Evolutionary conservation across 2,113 vertebrate species (phyloP), one percentile per base, ranked within the genome.

Genomic region (Pelobates fuscus): DNA sequence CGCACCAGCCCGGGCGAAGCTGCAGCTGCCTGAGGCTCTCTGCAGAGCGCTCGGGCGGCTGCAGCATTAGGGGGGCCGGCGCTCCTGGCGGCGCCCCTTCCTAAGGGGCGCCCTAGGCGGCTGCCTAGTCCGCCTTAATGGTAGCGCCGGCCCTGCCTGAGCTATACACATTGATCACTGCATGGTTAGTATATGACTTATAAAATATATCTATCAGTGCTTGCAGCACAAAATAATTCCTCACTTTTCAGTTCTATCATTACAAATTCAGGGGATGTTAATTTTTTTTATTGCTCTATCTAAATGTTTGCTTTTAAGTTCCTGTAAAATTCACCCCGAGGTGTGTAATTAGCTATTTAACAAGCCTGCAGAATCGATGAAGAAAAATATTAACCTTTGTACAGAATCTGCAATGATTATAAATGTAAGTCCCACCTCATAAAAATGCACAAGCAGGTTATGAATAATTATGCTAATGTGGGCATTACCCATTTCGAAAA

Each of bases 281-380:
- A 21, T 26, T 55, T 66, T n/a, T 62, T 52, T 68, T 25, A 29
- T 26, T 20, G n/a, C 15, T 68, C 52, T 62, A 17, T 25, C 65
- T 25, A 77, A 77, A 77, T 77, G 65, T 68, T 76, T 76, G 44
- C 24, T 76, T 59, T 49, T 29, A 8, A 49, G 54, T 32, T 68
- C 68, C 43, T 32, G 5, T 20, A 60, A 52, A 68, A 77, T 68
- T 77, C 43, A 68, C 65, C 55, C 64, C 32, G 49, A 18, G 65
- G 27, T 61, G 52, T 77, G 65, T 68, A 60, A 68, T 77, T 68
- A 77, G 64, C 65, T 68, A 52, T 77, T 68, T 77, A 77, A 77
- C n/a, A 68, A 67, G 65, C 41, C 25, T 68, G 24, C 54, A 61
- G 55, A 77, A 68, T 75, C 17, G 25, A 67, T 67, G 25, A 76